phyloP scores from a whole-genome alignment of 2,113 vertebrate genomes.

The Dasyprocta punctata region DNA sequence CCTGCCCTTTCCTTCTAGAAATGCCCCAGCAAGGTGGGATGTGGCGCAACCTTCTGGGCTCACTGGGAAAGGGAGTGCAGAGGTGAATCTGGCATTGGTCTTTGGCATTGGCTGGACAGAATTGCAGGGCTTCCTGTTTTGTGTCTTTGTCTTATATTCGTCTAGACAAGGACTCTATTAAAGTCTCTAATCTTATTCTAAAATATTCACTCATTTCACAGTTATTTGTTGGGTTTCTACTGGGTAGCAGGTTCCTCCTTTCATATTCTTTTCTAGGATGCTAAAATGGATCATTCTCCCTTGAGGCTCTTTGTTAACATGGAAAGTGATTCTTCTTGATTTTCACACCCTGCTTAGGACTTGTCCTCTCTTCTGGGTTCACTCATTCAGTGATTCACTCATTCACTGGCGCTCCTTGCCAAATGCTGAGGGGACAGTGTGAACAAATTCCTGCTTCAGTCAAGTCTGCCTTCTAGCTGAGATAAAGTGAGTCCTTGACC shows the following conservation, averaged over 20 bases:
- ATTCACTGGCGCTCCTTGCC: not conserved
- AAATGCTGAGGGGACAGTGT: not conserved
- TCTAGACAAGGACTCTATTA: not conserved
- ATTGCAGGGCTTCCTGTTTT: not conserved
- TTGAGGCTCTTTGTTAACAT: not conserved
- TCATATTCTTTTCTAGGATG: not conserved
- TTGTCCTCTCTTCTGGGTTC: not conserved
- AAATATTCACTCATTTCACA: not conserved
- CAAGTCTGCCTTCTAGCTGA: not conserved
- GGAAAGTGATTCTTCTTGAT: not conserved
- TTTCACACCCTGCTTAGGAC: not conserved
- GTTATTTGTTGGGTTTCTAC: not conserved
- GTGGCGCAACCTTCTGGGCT: too few species aligned
- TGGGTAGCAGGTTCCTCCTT: not conserved
- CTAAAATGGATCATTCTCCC: not conserved
- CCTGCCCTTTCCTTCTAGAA: not conserved
- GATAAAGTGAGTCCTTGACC: not conserved
- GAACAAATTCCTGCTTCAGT: not conserved
- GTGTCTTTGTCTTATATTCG: not conserved
- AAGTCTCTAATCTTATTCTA: not conserved
- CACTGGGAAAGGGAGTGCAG: too few species aligned
- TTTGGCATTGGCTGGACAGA: not conserved
- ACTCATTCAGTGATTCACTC: not conserved
- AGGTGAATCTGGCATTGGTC: rapidly evolving
- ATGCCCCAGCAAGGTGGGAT: too few species aligned